These are phyloP conservation scores for Drosophila prostipennis DNA, from an alignment of 2,888 invertebrate species.

Conservation along the genomic window DNA sequence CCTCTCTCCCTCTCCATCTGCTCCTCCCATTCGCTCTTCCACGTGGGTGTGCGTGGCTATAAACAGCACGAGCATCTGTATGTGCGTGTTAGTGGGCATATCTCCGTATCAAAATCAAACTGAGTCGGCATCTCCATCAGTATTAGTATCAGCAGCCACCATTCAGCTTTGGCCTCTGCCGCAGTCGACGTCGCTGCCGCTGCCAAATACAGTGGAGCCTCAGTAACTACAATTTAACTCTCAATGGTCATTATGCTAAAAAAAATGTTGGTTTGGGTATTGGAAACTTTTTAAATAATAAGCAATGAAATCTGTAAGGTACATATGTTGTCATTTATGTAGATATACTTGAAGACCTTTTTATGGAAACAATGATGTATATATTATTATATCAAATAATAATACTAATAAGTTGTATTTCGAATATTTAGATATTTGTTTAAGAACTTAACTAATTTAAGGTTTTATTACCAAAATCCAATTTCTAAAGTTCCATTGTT, in stretches of 20 bases:
- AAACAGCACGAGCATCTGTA: constrained; percentile 50
- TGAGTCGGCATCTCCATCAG: constrained; percentile 21
- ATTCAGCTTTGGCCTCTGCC: constrained; percentile 14
- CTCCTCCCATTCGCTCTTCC: constrained; percentile 3
- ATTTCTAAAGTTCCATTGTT: background rate
- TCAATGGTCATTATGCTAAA: no score
- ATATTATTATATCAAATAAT: no score
- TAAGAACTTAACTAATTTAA: no score
- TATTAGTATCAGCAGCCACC: constrained; percentile 16
- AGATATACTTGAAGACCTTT: no score
- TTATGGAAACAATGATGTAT: no score
- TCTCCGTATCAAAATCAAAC: constrained; percentile 31
- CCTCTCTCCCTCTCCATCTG: background rate
- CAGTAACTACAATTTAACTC: background rate
- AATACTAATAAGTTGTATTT: no score
- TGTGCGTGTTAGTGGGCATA: constrained; percentile 18
- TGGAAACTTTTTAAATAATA: no score
- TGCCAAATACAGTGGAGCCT: constrained; percentile 8
- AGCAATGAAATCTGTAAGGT: no score
- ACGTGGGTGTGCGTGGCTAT: constrained; percentile 46
- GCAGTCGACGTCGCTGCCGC: constrained; percentile 2
- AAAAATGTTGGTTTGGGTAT: no score
- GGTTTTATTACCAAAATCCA: no score
- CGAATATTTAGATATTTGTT: no score
- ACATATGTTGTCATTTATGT: no score